Evolutionary conservation across 1,140 invertebrate species (phyloP), one percentile per base, ranked within the genome.

Genomic region (Drosophila navojoa): DNA sequence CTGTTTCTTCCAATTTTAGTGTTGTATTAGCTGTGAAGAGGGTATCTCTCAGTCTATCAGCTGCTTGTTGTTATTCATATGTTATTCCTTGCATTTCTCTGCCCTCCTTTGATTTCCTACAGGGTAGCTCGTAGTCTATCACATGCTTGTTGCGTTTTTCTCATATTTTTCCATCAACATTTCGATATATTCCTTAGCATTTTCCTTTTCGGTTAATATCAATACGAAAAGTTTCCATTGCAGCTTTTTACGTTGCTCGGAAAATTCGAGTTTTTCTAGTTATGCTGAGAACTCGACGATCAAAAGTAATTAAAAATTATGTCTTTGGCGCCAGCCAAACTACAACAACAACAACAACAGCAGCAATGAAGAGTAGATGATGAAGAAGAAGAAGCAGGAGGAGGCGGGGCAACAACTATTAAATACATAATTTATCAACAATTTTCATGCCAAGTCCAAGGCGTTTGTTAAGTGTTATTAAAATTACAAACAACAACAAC

Each of bases 401-500:
- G 4, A 11, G 47, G 47, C 15, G 44, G 52, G 52, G 52, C 45
- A 69, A 66, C 58, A 63, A 72, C 72, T 59, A 82, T 79, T 72
- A 79, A 60, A 71, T 74, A 77, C 77, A 85, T 81, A 85, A 86
- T 85, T 85, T 81, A 81, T 85, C 59, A 87, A 87, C 78, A 86
- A 86, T 86, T 87, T 87, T 72, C 78, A 87, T 79, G 71, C 55
- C 82, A 87, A 85, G 81, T 86, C 81, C 81, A 86, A 86, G 81
- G 81, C 77, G 77, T 86, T 81, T 86, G 74, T 81, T 81, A 77
- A 81, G 81, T 77, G 81, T 85, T 81, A 81, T 85, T 77, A 86
- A 81, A 81, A 80, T 80, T 85, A 74, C 74, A 74, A 79, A 71
- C 60, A 57, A 60, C 40, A 61, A 16, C 27, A 29, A 29, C 27